Base-by-base conservation (phyloP, 2,888 invertebrate species). In the Nomada fucata region DNA sequence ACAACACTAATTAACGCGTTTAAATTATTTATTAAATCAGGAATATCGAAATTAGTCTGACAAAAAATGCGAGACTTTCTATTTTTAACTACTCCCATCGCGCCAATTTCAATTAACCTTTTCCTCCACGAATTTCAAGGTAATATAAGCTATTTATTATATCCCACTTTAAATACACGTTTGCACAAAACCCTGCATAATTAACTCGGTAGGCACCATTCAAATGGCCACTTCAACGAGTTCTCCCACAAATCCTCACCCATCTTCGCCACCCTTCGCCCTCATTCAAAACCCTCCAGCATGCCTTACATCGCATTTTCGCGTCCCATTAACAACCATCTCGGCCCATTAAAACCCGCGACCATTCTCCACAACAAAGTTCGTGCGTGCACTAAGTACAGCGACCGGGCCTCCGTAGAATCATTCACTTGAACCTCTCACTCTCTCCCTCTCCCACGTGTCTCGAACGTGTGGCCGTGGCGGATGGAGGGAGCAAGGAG, bases 401-500 rank as follows among this genome's bases (percentile, higher is more conserved):
- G 18, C 65, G 29, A 68, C 74, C 87, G 72, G 76, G 81, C 75
- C 84, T 72, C 29, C 70, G 64, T 59, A 61, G 68, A 76, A 85
- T 87, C 73, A 81, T 83, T 84, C 81, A 72, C 77, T 13, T 13
- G 50, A 59, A 67, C 87, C 69, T 76, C 73, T 81, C 76, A 20
- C 82, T 76, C 76, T 67, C 75, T 71, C 72, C 61, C 70, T 44
- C 59, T 50, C 75, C 74, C 69, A 55, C 50, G 63, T 78, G 69
- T 20, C 18, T 20, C 36, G 11, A 26, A 63, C 63, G 64, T 50
- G 76, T 47, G 55, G 68, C n/a, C 57, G 23, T 18, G 53, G 59
- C 73, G n/a, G 52, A 9, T 18, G 63, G n/a, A 47, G 55, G 75
- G 83, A 75, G 78, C 73, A 80, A 86, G 85, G 88, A 84, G 86